Base-by-base conservation (phyloP, 2,113 vertebrate species). In the Cyanistes caeruleus region DNA sequence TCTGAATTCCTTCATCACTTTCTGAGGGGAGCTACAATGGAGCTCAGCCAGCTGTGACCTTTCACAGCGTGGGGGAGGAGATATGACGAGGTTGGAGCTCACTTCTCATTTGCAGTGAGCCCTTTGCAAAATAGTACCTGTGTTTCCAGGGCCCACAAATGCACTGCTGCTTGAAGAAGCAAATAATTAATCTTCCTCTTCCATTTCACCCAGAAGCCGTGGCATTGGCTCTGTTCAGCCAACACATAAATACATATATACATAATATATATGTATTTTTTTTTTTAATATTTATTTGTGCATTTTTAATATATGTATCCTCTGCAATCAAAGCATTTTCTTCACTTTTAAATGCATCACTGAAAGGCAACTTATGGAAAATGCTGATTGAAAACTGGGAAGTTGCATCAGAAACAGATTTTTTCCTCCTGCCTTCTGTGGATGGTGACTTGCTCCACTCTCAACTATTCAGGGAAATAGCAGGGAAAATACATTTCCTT, bases 1-100 rank as follows among this genome's bases (percentile, higher is more conserved):
- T 77, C 63, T 83, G 52, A 90, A 82, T 89, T 93, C 83, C 89
- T 95, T 94, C 69, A 28, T n/a, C 84, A 22, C 49, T 84, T 90
- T 95, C 56, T 73, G 82, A 90, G 88, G 43, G 46, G 85, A 82
- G 76, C 59, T 92, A 78, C 68, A 79, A 58, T 52, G 76, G 48
- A 89, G 60, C 63, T 53, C 60, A 79, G 83, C 62, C 84, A 86
- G 15, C 53, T 13, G 7, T 81, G 94, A 90, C 83, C 64, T 96
- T 90, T 75, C 53, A 48, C 30, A 28, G 2, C 0, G 1, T 67
- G 53, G 48, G 53, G 80, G 84, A 75, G 69, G 91, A 89, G 58
- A 37, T 10, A 16, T 0, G 3, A 35, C 37, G 49, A 65, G 64
- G 22, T 3, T 64, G 7, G 55, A 86, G 72, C 84, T 89, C 7